A percentile compares a stretch with the other conserved stretches of the same genome.
These are phyloP conservation scores for Ciona savignyi DNA, from an alignment of 23 tunicate species.

Conservation along the genomic window DNA sequence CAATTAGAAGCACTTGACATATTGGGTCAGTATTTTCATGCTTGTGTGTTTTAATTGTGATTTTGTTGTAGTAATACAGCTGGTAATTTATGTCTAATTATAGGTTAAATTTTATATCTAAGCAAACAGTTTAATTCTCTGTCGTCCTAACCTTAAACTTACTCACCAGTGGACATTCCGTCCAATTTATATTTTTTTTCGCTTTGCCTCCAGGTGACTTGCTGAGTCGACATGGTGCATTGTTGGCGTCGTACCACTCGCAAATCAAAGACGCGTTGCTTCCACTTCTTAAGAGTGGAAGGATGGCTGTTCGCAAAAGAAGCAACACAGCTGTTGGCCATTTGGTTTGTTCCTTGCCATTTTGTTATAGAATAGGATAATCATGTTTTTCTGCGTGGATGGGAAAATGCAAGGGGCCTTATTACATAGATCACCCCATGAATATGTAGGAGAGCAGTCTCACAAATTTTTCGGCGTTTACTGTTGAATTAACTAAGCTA, in stretches of 20 bases:
- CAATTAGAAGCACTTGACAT: conserved; percentile 90
- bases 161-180: not conserved
- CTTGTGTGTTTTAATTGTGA: too few species aligned
- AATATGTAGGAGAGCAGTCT: too few species aligned
- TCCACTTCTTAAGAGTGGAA: conserved; percentile 64
- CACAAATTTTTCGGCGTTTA: too few species aligned
- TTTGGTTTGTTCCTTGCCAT: conserved; percentile 36
- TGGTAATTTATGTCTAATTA: not conserved
- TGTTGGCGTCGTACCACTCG: conserved; percentile 55
- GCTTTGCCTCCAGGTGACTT: conserved; percentile 57
- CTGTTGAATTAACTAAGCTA: too few species aligned
- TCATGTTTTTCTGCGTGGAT: too few species aligned
- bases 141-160: too few species aligned
- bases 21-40: conserved; percentile 65
- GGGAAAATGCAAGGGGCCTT: too few species aligned
- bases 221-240: conserved; percentile 67
- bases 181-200: not conserved
- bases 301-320: conserved; percentile 94
- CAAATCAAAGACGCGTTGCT: conserved; percentile 78
- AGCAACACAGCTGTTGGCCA: conserved; percentile 83
- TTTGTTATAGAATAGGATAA: too few species aligned
- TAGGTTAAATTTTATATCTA: too few species aligned
- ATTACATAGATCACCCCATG: too few species aligned
- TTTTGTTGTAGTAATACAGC: too few species aligned
- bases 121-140: too few species aligned